Percentiles rank a stretch among this genome's conserved stretches.
Conservation (phyloP, 2,888 invertebrate species). For the Chloroclysta siterata region DNA sequence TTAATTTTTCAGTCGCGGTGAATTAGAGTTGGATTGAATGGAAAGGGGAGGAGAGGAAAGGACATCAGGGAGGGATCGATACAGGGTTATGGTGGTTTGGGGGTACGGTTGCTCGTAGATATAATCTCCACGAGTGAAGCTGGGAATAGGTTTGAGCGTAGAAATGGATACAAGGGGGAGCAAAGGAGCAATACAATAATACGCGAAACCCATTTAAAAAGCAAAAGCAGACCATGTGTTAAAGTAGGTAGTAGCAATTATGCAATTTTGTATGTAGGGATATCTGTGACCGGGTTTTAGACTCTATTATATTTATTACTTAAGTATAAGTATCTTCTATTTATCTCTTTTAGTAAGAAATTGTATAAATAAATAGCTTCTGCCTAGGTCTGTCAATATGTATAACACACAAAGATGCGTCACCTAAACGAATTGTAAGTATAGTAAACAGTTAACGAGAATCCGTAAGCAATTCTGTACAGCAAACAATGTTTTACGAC, state of each 20-base stretch:
- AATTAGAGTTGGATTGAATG: conserved; percentile 49
- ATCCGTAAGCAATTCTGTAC: conserved; percentile 1
- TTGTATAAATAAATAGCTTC: background rate
- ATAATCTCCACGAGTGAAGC: conserved; percentile 36
- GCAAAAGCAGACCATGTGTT: background rate
- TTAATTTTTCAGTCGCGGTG: conserved; percentile 57
- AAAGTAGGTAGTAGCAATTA: too few species aligned
- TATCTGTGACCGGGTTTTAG: too few species aligned
- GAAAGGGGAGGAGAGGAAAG: conserved; percentile 32
- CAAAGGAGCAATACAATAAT: conserved; percentile 3
- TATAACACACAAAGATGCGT: too few species aligned
- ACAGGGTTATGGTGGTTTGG: conserved; percentile 38
- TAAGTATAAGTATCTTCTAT: too few species aligned
- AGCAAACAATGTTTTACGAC: conserved; percentile 8
- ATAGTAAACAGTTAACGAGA: background rate
- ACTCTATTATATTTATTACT: too few species aligned
- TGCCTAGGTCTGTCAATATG: background rate
- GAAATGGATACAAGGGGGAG: conserved; percentile 1
- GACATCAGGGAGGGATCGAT: conserved; percentile 43
- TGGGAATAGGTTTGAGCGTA: conserved; percentile 28
- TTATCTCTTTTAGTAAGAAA: too few species aligned
- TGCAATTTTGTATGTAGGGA: too few species aligned
- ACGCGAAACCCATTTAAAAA: background rate
- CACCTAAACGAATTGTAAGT: too few species aligned
- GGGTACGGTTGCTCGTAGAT: conserved; percentile 37